Evolutionary conservation across 2,888 invertebrate genomes (phyloP), one percentile per base, ranked within the genome.

Genomic region (Tetragonisca angustula): DNA sequence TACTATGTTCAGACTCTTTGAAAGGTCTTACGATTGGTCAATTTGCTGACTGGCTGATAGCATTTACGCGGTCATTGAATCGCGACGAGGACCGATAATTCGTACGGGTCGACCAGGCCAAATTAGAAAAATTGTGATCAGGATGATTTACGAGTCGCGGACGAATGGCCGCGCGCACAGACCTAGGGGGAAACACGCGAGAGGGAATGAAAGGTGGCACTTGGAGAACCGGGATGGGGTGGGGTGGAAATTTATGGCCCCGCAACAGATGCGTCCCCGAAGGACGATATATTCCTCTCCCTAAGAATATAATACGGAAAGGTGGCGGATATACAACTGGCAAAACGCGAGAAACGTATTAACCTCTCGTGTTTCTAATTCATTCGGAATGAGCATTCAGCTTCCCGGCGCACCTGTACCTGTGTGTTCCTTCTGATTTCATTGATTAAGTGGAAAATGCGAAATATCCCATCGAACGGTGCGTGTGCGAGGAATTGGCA

Each of bases 231-330:
- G 86, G 83, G 79, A 9, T 1, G 9, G 77, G 79, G 84, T 81
- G 86, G 83, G 79, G 77, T 81, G 85, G 83, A 86, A 89, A 89
- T 90, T 88, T 90, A 90, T 91, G 83, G 85, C 78, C 71, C 86
- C 84, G 85, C 86, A 84, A 91, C 86, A 90, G 88, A 91, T 91
- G 89, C 91, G 89, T 91, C 87, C 87, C 86, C 83, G 62, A 87
- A 89, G 86, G 84, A 89, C 90, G 89, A 90, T 91, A 90, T 89
- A 87, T 87, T 84, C 79, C 84, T 87, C 84, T 86, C 70, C 82
- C 79, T 81, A 82, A 87, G 86, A 84, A 87, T 79, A 80, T 87
- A 87, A 80, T 87, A 83, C 76, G 68, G 56, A 61, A 81, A 81
- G 81, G 74, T 65, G 69, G 79, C 52, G 85, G 65, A 76, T 83